Evolutionary conservation across 2,797 vertebrate species (phyloP).

Genomic region (Dromococcyx pavoninus): DNA sequence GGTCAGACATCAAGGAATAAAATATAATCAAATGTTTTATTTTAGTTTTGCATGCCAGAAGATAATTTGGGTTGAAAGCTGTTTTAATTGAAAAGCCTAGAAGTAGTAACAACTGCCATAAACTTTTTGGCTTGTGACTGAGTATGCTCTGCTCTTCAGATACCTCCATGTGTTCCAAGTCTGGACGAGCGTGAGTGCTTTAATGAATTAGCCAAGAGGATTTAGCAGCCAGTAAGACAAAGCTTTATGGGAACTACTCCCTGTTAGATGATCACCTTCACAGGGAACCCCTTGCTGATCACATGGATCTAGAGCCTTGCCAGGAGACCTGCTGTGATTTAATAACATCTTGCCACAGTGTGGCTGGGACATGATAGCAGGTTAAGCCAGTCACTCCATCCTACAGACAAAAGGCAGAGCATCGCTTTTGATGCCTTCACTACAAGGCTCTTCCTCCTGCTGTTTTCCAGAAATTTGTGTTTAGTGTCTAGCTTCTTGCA

Average conservation of each 20-base stretch:
- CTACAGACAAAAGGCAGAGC: not conserved
- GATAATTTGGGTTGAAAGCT: not conserved
- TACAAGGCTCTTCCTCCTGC: not conserved
- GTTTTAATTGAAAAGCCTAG: not conserved
- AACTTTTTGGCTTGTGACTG: not conserved
- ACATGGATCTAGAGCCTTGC: not conserved
- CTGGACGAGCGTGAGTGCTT: not conserved
- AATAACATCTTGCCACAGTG: no score
- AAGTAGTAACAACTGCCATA: not conserved
- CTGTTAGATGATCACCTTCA: not conserved
- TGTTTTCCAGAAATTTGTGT: not conserved
- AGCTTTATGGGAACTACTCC: not conserved
- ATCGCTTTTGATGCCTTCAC: not conserved
- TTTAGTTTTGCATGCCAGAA: not conserved
- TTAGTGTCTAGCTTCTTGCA: not conserved
- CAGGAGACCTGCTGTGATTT: not conserved
- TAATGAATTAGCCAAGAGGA: not conserved
- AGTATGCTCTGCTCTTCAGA: not conserved
- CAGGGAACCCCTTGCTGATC: not conserved
- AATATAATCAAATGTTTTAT: not conserved
- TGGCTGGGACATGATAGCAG: accelerated
- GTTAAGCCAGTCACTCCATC: accelerated
- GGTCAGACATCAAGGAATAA: not conserved
- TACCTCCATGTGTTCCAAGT: not conserved
- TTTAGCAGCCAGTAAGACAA: not conserved